Conservation (phyloP, 2,113 vertebrate species). For the Paramisgurnus dabryanus region DNA sequence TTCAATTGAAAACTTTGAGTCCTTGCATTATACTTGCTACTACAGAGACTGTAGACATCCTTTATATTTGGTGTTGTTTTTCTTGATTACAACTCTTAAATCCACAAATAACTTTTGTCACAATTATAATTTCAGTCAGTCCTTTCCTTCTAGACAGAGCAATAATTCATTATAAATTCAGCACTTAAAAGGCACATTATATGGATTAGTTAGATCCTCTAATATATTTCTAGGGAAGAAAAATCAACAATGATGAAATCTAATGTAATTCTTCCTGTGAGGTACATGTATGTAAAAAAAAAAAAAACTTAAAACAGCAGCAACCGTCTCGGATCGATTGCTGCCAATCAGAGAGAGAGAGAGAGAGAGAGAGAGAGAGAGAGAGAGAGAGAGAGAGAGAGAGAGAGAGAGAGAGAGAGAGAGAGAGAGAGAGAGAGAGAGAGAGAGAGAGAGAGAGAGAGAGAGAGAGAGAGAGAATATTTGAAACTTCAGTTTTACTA, state of each 20-base stretch:
- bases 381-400: too few relatives aligned
- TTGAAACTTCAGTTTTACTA: conserved; percentile 26
- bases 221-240: conserved; percentile 2
- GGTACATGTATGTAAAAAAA: conserved; percentile 54
- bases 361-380: too few relatives aligned
- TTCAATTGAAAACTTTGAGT: background rate
- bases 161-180: background rate
- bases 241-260: conserved; percentile 63
- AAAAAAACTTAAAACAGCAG: conserved; percentile 44
- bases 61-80: too few relatives aligned
- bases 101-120: too few relatives aligned
- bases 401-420: background rate
- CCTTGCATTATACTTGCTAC: background rate
- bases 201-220: background rate
- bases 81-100: too few relatives aligned
- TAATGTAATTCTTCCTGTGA: conserved; percentile 55
- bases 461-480: background rate
- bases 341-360: background rate
- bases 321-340: background rate
- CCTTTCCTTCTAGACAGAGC: background rate
- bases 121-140: too few relatives aligned
- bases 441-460: background rate
- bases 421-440: background rate
- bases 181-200: background rate
- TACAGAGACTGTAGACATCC: too few relatives aligned